phyloP scores from a whole-genome alignment of 2,113 vertebrate genomes.

The Piaya cayana region DNA sequence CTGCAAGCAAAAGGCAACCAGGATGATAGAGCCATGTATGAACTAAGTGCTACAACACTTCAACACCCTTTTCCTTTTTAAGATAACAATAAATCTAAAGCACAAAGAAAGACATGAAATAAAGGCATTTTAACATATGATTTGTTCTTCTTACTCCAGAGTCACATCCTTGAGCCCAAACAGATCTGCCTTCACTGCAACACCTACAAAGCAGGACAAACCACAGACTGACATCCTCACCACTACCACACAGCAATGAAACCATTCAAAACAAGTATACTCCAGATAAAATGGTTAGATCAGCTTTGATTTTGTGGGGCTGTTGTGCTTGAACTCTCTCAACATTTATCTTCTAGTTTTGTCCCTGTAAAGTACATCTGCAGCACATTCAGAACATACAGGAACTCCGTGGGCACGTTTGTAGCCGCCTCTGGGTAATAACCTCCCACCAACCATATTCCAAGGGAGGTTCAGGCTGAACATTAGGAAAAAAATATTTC shows the following conservation, averaged over 20 bases:
- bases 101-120: neutral
- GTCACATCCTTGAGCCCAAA: neutral
- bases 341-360: neutral
- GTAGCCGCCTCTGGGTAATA: too few species aligned
- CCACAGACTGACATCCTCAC: accelerated
- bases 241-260: neutral
- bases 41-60: neutral
- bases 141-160: neutral
- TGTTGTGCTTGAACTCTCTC: neutral
- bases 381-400: neutral
- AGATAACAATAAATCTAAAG: neutral
- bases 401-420: too few species aligned
- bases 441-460: too few species aligned
- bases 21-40: accelerated
- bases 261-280: neutral
- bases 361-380: neutral
- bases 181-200: neutral
- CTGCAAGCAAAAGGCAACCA: neutral
- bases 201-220: neutral
- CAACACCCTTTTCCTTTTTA: neutral
- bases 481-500: too few species aligned
- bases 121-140: neutral
- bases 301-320: neutral
- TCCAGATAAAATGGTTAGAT: neutral
- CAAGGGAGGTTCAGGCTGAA: too few species aligned